Base-by-base conservation (phyloP, 2,797 vertebrate species). In the Adelosebastes latens region DNA sequence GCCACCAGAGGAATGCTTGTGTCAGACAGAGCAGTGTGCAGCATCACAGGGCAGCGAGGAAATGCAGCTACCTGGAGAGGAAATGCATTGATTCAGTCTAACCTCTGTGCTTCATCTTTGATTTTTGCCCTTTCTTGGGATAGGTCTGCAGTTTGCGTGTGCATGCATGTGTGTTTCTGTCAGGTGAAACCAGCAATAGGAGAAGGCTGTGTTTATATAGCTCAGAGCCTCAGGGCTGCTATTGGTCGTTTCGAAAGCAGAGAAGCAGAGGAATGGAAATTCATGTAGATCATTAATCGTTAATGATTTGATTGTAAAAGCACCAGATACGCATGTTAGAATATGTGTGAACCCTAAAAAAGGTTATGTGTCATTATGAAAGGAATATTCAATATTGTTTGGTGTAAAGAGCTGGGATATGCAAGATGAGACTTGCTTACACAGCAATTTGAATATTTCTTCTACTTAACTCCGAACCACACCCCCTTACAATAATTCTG, bases 1-100 rank as follows among this genome's bases (percentile, higher is more conserved):
- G 85, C 88, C 85, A 91, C 87, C 83, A 69, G 85, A 92, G 92
- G 92, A 93, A 93, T 90, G 92, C 81, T 88, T 75, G 79, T 90
- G 72, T 32, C 85, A 90, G 84, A 79, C 79, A 65, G 66, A 83
- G 85, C 75, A 55, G 77, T 71, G 87, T 88, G 86, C 81, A 91
- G 86, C 90, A 85, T 89, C 87, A 81, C 86, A 88, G 90, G 73
- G 81, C 86, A 90, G 90, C 39, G 62, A 85, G 90, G 87, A 88
- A 81, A 89, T 80, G 77, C 87, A 93, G 89, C 87, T 89, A 89
- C 87, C 89, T 92, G 83, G 65, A 87, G 90, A 94, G 84, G 85
- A 86, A 87, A 91, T 79, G 84, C 88, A 87, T 78, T 83, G 82
- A 89, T 88, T 89, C n/a, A 85, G 53, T 83, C 32, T 49, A 63